phyloP scores from a whole-genome alignment of 1,140 invertebrate species.

The Drosophila takahashii region DNA sequence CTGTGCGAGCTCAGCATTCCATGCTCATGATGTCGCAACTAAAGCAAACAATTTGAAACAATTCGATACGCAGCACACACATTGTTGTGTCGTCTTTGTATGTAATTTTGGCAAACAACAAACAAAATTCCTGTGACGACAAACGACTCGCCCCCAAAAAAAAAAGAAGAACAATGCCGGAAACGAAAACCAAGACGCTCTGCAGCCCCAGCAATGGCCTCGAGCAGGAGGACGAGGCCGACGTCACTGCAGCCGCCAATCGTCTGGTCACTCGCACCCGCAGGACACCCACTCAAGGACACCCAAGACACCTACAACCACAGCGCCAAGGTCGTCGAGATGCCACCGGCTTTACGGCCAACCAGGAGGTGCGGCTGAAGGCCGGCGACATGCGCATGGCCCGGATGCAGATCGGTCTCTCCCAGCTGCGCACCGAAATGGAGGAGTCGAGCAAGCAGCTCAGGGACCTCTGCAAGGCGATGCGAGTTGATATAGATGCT shows the following conservation, averaged over 20 bases:
- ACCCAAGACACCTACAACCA: background rate
- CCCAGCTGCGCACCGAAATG: constrained; percentile 57
- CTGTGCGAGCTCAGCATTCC: constrained; percentile 41
- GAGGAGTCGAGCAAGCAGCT: constrained; percentile 43
- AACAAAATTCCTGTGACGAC: constrained; percentile 38
- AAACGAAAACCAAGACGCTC: constrained; percentile 35
- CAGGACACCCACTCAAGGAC: background rate
- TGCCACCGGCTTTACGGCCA: constrained; percentile 44
- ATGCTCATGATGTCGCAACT: constrained; percentile 50
- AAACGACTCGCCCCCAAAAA: constrained; percentile 6
- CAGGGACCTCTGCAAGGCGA: constrained; percentile 29
- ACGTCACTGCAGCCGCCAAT: constrained; percentile 5
- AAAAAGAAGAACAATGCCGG: constrained; percentile 29
- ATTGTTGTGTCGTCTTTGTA: constrained; percentile 4
- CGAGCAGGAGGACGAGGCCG: constrained; percentile 17
- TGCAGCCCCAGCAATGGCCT: constrained; percentile 28
- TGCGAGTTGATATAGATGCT: constrained; percentile 15
- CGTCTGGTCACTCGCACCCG: constrained; percentile 11
- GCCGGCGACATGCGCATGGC: constrained; percentile 62
- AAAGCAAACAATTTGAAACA: constrained; percentile 50
- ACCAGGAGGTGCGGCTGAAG: constrained; percentile 53
- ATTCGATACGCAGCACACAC: constrained; percentile 20
- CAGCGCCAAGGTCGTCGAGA: constrained; percentile 14
- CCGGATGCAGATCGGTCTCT: constrained; percentile 49
- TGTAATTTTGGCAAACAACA: constrained; percentile 25